Evolutionary conservation across 2,797 vertebrate species (phyloP).

Genomic region (Limnodromus scolopaceus): DNA sequence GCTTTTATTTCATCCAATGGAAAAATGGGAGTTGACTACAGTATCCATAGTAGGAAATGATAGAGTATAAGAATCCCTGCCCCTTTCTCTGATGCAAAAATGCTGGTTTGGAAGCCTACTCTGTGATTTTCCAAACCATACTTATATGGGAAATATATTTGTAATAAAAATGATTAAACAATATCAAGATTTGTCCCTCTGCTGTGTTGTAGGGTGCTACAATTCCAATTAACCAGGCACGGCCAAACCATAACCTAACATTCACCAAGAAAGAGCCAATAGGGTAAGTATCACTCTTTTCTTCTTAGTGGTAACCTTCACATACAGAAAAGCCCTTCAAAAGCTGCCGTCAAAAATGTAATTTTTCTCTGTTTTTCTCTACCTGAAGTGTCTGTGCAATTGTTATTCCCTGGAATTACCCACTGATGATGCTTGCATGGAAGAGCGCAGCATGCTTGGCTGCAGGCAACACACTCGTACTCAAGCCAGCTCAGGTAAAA

Average conservation of each 20-base stretch:
- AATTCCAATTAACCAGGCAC: constrained; percentile 96
- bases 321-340: background rate
- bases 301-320: background rate
- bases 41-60: background rate
- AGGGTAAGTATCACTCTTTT: constrained; percentile 81
- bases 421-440: constrained; percentile 98
- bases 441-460: constrained; percentile 95
- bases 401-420: constrained; percentile 97
- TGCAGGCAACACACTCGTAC: constrained; percentile 93
- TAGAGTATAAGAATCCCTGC: background rate
- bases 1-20: background rate
- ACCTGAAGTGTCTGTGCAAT: constrained; percentile 91
- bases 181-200: background rate
- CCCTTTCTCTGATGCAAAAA: background rate
- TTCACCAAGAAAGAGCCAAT: constrained; percentile 95
- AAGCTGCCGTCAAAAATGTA: background rate
- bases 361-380: background rate
- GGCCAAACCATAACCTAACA: constrained; percentile 94
- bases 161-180: background rate
- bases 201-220: constrained; percentile 88
- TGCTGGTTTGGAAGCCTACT: background rate
- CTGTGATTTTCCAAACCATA: background rate
- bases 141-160: background rate
- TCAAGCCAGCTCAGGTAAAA: constrained; percentile 94
- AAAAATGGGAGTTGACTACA: background rate